Evolutionary conservation across 2,888 invertebrate species (phyloP), one percentile per base, ranked within the genome.

Genomic region (Apamea anceps): DNA sequence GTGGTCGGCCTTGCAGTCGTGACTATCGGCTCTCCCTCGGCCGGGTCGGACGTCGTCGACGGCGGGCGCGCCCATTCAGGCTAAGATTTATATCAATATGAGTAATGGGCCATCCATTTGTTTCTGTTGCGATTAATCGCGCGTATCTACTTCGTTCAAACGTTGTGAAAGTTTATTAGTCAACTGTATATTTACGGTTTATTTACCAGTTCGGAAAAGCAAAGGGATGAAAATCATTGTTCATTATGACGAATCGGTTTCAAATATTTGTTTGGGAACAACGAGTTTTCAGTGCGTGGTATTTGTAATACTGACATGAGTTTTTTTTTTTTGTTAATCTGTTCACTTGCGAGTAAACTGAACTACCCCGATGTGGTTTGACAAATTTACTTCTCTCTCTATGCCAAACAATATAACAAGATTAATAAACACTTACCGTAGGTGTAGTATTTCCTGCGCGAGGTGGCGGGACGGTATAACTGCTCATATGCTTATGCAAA

Each of bases 1-100:
- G 93, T 93, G 21, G 91, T 85, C 1, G 94, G 93, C 82, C 85
- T 93, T 13, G 87, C 81, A 25, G 93, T 91, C 4, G 93, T 90
- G 32, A 90, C 88, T 77, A 94, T 89, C 4, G 96, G 94, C 8
- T 94, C 94, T 62, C 97, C 94, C 91, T 97, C 97, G 48, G 97
- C 94, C 42, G 97, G 96, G 91, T 97, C 97, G 18, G 96, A 90
- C 32, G 98, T 96, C 7, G 98, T 98, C 83, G 98, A 98, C 80
- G 98, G 98, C 28, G 98, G 98, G 83, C 97, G 97, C 68, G 98
- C 98, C 98, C 98, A 98, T 92, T 98, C 98, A 89, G 98, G 98
- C 98, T 98, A 91, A 95, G 91, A 90, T 90, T 87, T 90, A 82
- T 85, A 91, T 92, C 90, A 87, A 89, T 90, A 91, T 92, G 91